phyloP scores from a whole-genome alignment of 2,113 vertebrate genomes.

The Rhinolophus sinicus region DNA sequence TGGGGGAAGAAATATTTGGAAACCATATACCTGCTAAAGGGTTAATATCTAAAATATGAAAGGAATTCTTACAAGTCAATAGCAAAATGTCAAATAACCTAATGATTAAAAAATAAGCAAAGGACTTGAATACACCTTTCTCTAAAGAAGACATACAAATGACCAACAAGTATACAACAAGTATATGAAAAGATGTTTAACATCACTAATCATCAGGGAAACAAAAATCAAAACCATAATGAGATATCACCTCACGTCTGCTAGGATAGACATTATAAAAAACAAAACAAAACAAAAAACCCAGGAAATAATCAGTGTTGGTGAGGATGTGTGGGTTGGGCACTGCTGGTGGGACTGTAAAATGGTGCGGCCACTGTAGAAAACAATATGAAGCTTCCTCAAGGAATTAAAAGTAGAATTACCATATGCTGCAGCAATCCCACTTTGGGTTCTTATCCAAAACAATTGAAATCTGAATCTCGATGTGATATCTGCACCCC shows the following conservation, averaged over 20 bases:
- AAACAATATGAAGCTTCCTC: neutral
- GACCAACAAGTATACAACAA: neutral
- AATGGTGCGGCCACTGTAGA: neutral
- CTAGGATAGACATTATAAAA: neutral
- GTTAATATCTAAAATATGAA: neutral
- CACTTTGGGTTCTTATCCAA: neutral
- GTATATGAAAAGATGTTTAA: neutral
- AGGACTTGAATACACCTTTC: neutral
- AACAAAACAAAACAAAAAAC: neutral
- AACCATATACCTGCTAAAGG: neutral
- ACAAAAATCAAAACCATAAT: neutral
- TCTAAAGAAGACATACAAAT: neutral
- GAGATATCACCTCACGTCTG: neutral
- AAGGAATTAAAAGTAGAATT: neutral
- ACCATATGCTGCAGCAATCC: neutral
- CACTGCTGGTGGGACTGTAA: neutral
- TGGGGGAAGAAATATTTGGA: neutral
- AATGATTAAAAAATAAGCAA: neutral
- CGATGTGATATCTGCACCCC: neutral
- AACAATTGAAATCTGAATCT: neutral
- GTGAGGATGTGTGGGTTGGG: neutral
- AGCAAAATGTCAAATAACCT: neutral
- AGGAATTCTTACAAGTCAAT: neutral
- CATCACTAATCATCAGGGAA: neutral
- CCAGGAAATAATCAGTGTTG: neutral